Evolutionary conservation across 2,888 invertebrate genomes (phyloP), one percentile per base, ranked within the genome.

Genomic region (Fragum sueziense): DNA sequence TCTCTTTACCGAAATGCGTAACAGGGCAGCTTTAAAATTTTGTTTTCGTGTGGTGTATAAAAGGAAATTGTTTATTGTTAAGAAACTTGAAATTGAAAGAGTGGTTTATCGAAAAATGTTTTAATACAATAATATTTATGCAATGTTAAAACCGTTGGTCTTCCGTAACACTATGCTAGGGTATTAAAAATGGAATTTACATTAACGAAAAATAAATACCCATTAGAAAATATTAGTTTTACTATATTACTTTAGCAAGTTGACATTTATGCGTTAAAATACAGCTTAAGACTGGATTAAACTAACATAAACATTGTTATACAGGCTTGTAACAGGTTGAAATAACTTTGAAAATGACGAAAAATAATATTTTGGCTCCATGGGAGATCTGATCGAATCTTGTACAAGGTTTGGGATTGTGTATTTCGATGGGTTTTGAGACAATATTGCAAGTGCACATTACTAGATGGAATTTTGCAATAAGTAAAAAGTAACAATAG

Each of bases 91-190:
- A 25, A 37, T 41, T 37, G 41, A 65, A 65, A 65, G 37, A 25
- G 25, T 25, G 41, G 41, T 27, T 65, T 65, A 65, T 41, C 37
- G 41, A 52, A 31, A 47, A 69, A 51, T 69, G 51, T 29, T 31
- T 69, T 69, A 51, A 51, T 77, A 70, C 68, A 68, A 77, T 80
- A 83, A 83, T 83, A 83, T 83, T 83, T 78, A 76, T 69, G 68
- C 41, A 70, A 70, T 47, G 70, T 83, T 80, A 80, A 80, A 70
- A 76, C 75, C 65, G 65, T 65, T 41, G 25, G 69, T 34, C 25
- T 65, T 7, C 34, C 41, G 11, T 65, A 34, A 27, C 22, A 65
- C 65, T 41, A 34, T 65, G 41, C 41, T 3, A 65, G 65, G 65
- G 65, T 25, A 65, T 65, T 65, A 65, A 22, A 54, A 22, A 65